These are phyloP conservation scores for Callionymus lyra DNA, from an alignment of 2,113 vertebrate species.

Conservation along the genomic window DNA sequence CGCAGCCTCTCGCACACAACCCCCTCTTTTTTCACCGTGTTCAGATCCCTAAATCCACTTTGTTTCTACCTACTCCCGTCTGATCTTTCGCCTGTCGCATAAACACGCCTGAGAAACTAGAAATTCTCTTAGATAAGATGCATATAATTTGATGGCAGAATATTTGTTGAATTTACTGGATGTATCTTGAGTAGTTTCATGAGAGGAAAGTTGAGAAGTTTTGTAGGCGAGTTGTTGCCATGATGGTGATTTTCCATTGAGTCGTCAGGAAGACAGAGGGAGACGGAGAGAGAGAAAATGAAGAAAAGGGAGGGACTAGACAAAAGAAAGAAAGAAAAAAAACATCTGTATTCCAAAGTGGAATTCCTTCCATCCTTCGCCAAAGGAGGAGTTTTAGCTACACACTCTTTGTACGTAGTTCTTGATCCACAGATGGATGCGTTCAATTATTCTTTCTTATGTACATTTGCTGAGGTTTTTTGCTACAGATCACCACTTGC, in stretches of 20 bases:
- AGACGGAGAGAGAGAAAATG: conserved; percentile 10
- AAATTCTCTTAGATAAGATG: no score
- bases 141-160: no score
- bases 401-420: neutral
- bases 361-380: conserved; percentile 68
- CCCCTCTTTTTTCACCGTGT: neutral
- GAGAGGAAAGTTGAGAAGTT: no score
- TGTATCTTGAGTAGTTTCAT: no score
- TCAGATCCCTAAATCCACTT: conserved; percentile 4
- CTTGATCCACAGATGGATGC: no score
- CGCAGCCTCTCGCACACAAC: conserved; percentile 10
- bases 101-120: conserved; percentile 1
- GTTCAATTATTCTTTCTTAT: no score
- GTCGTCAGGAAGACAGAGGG: conserved; percentile 21
- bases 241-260: conserved; percentile 69
- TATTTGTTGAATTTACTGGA: no score
- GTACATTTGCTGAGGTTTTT: no score
- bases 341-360: conserved; percentile 57
- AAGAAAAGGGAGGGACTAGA: conserved; percentile 48
- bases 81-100: conserved; percentile 2
- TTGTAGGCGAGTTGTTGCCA: conserved; percentile 18
- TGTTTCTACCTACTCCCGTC: neutral
- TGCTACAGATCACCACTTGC: no score
- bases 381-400: conserved; percentile 41
- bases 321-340: conserved; percentile 54